phyloP scores from a whole-genome alignment of 2,797 vertebrate genomes.

The Ptychadena robeensis region DNA sequence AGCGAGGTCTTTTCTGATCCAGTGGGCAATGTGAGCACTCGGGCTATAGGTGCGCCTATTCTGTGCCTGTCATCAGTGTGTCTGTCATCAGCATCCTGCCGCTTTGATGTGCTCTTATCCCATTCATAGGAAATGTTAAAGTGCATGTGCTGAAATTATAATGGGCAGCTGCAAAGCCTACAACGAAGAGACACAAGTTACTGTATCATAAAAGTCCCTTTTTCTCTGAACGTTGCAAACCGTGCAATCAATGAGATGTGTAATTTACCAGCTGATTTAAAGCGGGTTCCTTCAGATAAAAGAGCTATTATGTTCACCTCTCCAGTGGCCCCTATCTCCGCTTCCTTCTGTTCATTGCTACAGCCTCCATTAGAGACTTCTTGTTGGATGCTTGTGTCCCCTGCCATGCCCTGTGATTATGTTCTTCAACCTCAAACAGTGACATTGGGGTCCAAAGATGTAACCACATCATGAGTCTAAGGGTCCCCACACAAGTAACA shows the following conservation, averaged over 20 bases:
- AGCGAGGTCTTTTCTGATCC: conserved; percentile 25
- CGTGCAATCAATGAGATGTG: background rate
- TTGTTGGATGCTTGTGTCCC: too few relatives aligned
- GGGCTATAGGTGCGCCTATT: conserved; percentile 13
- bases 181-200: conserved; percentile 13
- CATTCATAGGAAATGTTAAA: conserved; percentile 51
- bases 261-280: too few relatives aligned
- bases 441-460: too few relatives aligned
- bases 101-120: conserved; percentile 49
- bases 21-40: conserved; percentile 27
- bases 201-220: conserved; percentile 23
- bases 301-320: too few relatives aligned
- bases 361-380: too few relatives aligned
- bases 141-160: conserved; percentile 47
- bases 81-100: background rate
- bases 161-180: conserved; percentile 38
- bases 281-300: too few relatives aligned
- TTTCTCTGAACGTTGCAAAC: conserved; percentile 11
- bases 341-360: too few relatives aligned
- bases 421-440: too few relatives aligned
- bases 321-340: too few relatives aligned
- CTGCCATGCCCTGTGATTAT: too few relatives aligned
- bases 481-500: too few relatives aligned
- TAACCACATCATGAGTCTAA: too few relatives aligned
- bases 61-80: conserved; percentile 25